Evolutionary conservation across 35 echinoderm and acorn worm species (phyloP).

Genomic region (Diadema setosum): DNA sequence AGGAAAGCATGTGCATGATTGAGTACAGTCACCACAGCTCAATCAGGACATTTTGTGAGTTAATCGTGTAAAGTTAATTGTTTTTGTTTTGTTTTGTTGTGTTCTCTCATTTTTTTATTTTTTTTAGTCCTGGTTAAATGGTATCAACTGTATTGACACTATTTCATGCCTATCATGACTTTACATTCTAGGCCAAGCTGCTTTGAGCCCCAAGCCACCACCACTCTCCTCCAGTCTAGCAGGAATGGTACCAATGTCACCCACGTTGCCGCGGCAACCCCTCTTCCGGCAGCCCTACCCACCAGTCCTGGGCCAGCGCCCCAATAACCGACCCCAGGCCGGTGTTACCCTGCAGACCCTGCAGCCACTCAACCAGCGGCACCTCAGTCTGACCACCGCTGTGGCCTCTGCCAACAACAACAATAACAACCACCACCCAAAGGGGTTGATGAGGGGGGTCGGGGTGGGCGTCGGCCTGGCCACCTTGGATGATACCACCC

Average conservation of each 20-base stretch:
- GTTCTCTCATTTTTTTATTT: too few species aligned
- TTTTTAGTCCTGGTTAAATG: too few species aligned
- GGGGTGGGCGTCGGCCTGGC: slow-evolving; percentile 45
- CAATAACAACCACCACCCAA: slow-evolving; percentile 39
- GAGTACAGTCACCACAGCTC: too few species aligned
- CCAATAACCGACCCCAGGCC: neutral
- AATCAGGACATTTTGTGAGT: too few species aligned
- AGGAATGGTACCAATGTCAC: neutral
- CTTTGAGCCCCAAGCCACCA: slow-evolving; percentile 16
- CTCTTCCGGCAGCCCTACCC: neutral
- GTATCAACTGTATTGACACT: too few species aligned
- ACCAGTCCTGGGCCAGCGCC: slow-evolving; percentile 15
- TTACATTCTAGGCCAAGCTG: too few species aligned
- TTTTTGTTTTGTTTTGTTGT: too few species aligned
- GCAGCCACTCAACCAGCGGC: slow-evolving; percentile 39
- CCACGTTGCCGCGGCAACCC: neutral
- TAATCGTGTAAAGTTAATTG: too few species aligned
- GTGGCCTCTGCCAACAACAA: slow-evolving; percentile 48
- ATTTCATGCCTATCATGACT: too few species aligned
- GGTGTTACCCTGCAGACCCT: slow-evolving; percentile 72
- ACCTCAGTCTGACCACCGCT: neutral
- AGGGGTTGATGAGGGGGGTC: neutral
- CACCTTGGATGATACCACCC: slow-evolving; percentile 57
- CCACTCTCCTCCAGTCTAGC: neutral
- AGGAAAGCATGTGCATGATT: too few species aligned